phyloP scores from a whole-genome alignment of 2,113 vertebrate genomes.

The Callorhinus ursinus region DNA sequence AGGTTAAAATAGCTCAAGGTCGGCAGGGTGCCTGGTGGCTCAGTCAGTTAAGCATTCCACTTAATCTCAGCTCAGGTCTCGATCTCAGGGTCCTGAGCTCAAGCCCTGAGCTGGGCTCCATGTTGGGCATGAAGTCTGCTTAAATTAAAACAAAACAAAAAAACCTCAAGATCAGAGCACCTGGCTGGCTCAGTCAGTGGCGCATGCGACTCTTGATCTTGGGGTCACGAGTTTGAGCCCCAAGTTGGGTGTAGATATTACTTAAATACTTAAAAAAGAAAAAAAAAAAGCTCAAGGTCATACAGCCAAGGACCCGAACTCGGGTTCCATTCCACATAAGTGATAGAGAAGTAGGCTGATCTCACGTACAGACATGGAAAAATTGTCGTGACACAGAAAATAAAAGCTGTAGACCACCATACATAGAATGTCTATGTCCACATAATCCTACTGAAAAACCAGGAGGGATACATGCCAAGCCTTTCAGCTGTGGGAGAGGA shows the following conservation, averaged over 20 bases:
- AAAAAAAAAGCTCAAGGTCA: not conserved
- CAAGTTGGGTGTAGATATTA: not conserved
- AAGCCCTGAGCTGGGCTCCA: not conserved
- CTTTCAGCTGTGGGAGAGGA: not conserved
- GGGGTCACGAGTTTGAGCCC: not conserved
- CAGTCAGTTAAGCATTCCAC: not conserved
- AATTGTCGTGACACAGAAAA: fast-evolving
- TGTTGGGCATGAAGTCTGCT: not conserved
- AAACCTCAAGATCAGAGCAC: not conserved
- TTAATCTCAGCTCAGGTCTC: not conserved
- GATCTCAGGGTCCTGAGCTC: not conserved
- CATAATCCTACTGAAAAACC: not conserved
- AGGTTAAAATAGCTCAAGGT: not conserved
- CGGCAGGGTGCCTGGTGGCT: not conserved
- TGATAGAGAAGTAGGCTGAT: not conserved
- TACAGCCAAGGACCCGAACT: not conserved
- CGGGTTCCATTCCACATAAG: not conserved
- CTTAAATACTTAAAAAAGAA: not conserved
- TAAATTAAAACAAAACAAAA: not conserved
- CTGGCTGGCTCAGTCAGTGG: not conserved
- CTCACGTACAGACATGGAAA: not conserved
- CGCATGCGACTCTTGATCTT: not conserved
- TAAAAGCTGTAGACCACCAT: not conserved
- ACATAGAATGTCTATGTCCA: not conserved
- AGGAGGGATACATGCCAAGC: not conserved